Base-by-base conservation (phyloP, 2,888 invertebrate species). In the Diarsia rubi region DNA sequence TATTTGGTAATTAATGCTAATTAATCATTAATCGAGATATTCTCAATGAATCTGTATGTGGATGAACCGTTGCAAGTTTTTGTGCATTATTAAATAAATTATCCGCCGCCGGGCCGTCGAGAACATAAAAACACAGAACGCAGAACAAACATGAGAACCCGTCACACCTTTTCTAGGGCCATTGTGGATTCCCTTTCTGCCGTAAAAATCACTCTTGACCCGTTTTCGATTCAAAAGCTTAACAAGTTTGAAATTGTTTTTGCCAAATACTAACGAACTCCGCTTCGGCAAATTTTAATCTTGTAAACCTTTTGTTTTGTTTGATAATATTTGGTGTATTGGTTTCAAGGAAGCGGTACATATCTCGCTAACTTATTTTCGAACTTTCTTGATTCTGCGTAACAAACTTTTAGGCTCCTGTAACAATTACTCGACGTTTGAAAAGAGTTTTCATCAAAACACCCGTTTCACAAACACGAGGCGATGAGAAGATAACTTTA, bases 121-220 rank as follows among this genome's bases (percentile, higher is more conserved):
- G 37, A 65, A 77, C 45, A n/a, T n/a, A n/a, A n/a, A n/a, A n/a
- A n/a, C n/a, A n/a, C n/a, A n/a, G n/a, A n/a, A n/a, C n/a, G n/a
- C n/a, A n/a, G n/a, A n/a, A n/a, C n/a, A n/a, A 57, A 57, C 45
- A 59, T 47, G 14, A 47, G 47, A 54, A 47, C 52, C 31, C 4
- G 44, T 69, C 67, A 73, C 72, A 73, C 52, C 59, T 76, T 59
- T 27, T 71, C 12, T 63, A 77, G 66, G 54, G 62, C 37, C 14
- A 65, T 68, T 54, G 60, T 37, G 54, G 49, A 59, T 64, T 82
- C 52, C 21, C 42, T 64, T 79, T 70, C 45, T 49, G 42, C 54
- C 47, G 62, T 82, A 72, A 81, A 82, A 76, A 84, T 42, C 60
- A 73, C 78, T 83, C 81, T 85, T 85, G 83, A 85, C 83, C 83